Base-by-base conservation (phyloP, 2,888 invertebrate species). In the Ptycholaimellus sp. region DNA sequence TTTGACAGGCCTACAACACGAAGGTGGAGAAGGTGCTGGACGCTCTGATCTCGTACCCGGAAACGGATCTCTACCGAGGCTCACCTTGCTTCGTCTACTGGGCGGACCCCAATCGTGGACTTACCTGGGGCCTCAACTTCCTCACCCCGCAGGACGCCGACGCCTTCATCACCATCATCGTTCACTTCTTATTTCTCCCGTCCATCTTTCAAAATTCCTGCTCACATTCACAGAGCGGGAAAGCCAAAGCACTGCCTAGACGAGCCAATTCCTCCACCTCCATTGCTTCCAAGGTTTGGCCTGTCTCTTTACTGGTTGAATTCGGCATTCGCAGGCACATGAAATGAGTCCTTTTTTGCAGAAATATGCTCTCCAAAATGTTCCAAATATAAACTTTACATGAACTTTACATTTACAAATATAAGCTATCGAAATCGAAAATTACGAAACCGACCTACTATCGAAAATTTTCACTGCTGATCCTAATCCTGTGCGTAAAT, bases 61-160 rank as follows among this genome's bases (percentile, higher is more conserved):
- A 87, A 87, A 61, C 64, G 60, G 37, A 23, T 21, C 17, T 20
- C 27, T 19, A 18, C 18, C 87, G 87, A 65, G 87, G 87, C 30
- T 87, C 87, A 28, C 90, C 90, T 68, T 87, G 90, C 64, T 93
- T 93, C 65, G 81, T 90, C 40, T 90, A 90, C 64, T 90, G 90
- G 90, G 82, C 83, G 61, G 90, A 90, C 65, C 77, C 82, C 34
- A 44, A 50, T 18, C 57, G 56, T 30, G 59, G 57, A 38, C 83
- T 83, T 63, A 90, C 90, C 30, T 93, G 90, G 90, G 90, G 90
- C 42, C 71, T 90, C 46, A 93, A 90, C 65, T 93, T 93, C 60
- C 87, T 87, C 37, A 85, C 85, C 39, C 79, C 87, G 43, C 80
- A 82, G 53, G 90, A 93, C 63, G 90, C 90, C 47, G 81, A 83